These are phyloP conservation scores for Mohoua ochrocephala DNA, from an alignment of 2,113 vertebrate species.

Conservation along the genomic window DNA sequence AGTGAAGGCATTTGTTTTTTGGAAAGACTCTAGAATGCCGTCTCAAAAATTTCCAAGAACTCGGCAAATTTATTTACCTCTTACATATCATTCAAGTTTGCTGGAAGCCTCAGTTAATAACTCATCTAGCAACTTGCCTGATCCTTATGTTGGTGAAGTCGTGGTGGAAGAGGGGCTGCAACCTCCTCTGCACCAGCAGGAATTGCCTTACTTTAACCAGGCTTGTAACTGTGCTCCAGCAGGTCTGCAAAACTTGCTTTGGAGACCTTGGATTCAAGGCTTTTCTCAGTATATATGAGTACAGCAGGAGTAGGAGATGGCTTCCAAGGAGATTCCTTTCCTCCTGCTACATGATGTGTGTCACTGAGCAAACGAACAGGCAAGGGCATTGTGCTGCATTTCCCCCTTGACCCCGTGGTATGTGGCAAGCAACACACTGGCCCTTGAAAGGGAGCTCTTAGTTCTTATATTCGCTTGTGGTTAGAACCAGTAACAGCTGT, in stretches of 20 bases:
- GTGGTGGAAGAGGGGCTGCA: background rate
- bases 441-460: background rate
- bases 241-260: background rate
- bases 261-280: background rate
- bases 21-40: background rate
- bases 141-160: accelerated
- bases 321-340: background rate
- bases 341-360: background rate
- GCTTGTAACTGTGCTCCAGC: background rate
- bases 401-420: background rate
- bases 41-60: background rate
- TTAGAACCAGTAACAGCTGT: background rate
- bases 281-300: background rate
- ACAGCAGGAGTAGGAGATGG: background rate
- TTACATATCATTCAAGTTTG: background rate
- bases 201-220: background rate
- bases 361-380: background rate
- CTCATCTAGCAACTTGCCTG: background rate
- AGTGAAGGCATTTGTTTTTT: background rate
- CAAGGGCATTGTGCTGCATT: background rate
- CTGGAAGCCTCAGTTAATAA: background rate
- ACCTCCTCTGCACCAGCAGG: background rate
- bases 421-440: background rate
- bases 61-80: background rate
- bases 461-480: background rate